These are phyloP conservation scores for Psittacula derbiana DNA, from an alignment of 2,797 vertebrate species.

Conservation along the genomic window DNA sequence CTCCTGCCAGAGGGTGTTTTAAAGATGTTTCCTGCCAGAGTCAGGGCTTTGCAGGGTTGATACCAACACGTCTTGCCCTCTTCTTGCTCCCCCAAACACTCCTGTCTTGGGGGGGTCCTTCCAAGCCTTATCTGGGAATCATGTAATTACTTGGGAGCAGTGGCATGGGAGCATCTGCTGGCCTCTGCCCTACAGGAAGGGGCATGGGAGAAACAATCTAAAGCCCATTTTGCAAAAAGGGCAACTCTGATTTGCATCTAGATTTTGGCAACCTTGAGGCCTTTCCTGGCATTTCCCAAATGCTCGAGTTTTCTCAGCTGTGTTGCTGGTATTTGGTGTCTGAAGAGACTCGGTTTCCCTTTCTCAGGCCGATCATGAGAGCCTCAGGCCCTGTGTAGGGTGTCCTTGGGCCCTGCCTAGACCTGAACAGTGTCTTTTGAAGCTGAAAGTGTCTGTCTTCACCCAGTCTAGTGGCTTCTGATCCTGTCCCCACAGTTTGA, in stretches of 20 bases:
- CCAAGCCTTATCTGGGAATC: background rate
- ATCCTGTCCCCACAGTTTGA: constrained; percentile 77
- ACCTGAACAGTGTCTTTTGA: rapidly evolving
- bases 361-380: background rate
- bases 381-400: background rate
- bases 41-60: background rate
- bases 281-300: background rate
- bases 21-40: background rate
- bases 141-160: background rate
- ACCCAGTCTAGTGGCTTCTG: background rate
- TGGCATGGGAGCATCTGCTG: background rate
- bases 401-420: background rate
- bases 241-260: background rate
- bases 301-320: background rate
- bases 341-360: background rate
- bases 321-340: background rate
- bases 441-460: background rate
- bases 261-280: background rate
- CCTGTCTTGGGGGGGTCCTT: background rate
- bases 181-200: background rate
- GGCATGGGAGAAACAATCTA: background rate
- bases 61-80: background rate
- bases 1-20: background rate
- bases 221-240: background rate
- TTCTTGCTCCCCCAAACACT: background rate